Evolutionary conservation across 1,140 invertebrate genomes (phyloP).

Genomic region (Drosophila obscura): DNA sequence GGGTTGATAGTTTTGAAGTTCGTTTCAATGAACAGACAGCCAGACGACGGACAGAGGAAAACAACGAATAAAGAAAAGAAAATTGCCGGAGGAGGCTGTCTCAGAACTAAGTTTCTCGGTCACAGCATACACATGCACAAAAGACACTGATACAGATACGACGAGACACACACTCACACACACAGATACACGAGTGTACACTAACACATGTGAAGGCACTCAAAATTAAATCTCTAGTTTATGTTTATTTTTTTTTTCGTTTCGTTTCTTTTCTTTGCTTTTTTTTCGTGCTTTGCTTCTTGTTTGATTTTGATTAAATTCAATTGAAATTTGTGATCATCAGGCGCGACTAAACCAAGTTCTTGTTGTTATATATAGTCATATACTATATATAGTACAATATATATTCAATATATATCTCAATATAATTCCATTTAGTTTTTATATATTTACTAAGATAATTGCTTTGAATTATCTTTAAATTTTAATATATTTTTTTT

Average conservation of each 20-base stretch:
- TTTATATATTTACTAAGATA: not conserved
- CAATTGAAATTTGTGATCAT: slow-evolving; percentile 82
- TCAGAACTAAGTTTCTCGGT: slow-evolving; percentile 74
- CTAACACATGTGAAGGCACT: slow-evolving; percentile 51
- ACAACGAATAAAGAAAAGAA: no score
- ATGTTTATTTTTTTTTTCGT: slow-evolving; percentile 20
- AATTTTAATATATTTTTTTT: no score
- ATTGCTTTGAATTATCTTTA: not conserved
- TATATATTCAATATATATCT: slow-evolving; percentile 13
- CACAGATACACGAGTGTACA: slow-evolving; percentile 13
- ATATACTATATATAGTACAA: slow-evolving; percentile 17
- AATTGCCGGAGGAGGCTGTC: slow-evolving; percentile 1
- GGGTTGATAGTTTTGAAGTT: slow-evolving; percentile 71
- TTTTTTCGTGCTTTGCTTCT: slow-evolving; percentile 52
- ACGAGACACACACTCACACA: slow-evolving; percentile 5
- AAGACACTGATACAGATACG: not conserved
- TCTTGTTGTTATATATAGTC: slow-evolving; percentile 23
- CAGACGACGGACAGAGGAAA: not conserved
- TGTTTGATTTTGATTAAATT: slow-evolving; percentile 82
- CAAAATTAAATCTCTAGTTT: slow-evolving; percentile 71
- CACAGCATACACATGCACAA: slow-evolving; percentile 50
- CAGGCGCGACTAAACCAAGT: slow-evolving; percentile 43
- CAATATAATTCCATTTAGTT: slow-evolving; percentile 8
- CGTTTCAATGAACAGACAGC: slow-evolving; percentile 67
- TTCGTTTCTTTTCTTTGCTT: slow-evolving; percentile 43